Conservation (phyloP, 2,113 vertebrate species). For the Alethe castanea region DNA sequence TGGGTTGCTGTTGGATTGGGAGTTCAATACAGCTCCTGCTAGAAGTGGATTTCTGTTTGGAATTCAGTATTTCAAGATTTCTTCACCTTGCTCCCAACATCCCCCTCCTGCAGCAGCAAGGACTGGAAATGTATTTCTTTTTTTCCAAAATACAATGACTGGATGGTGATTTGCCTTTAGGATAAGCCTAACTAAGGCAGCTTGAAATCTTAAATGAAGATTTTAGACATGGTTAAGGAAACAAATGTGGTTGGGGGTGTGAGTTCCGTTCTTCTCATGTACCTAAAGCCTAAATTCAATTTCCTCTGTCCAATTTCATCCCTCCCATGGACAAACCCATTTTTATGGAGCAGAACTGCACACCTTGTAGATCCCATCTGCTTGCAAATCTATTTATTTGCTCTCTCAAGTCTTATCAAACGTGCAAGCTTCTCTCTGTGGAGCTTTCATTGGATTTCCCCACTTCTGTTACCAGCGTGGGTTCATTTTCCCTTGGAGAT, state of each 20-base stretch:
- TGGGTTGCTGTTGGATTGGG: not conserved
- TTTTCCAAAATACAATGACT: not conserved
- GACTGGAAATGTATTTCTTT: not conserved
- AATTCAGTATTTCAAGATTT: not conserved
- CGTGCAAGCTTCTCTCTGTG: not conserved
- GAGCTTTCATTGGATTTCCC: not conserved
- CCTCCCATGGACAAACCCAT: not conserved
- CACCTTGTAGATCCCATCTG: not conserved
- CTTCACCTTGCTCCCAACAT: not conserved
- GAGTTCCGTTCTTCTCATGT: not conserved
- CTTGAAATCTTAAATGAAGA: not conserved
- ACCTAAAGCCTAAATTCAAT: not conserved
- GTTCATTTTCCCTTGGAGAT: constrained; percentile 21
- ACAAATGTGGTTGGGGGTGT: not conserved
- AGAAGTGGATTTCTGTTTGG: not conserved
- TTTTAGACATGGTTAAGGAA: not conserved
- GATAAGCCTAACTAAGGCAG: not conserved
- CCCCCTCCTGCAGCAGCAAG: not conserved
- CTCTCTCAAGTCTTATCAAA: not conserved
- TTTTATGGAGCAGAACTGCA: not conserved
- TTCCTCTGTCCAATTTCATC: not conserved
- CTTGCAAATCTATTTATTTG: not conserved
- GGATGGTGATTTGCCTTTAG: not conserved
- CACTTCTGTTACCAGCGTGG: not conserved
- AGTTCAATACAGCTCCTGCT: not conserved